Evolutionary conservation across 2,888 invertebrate genomes (phyloP).

Genomic region (Spisula solida): DNA sequence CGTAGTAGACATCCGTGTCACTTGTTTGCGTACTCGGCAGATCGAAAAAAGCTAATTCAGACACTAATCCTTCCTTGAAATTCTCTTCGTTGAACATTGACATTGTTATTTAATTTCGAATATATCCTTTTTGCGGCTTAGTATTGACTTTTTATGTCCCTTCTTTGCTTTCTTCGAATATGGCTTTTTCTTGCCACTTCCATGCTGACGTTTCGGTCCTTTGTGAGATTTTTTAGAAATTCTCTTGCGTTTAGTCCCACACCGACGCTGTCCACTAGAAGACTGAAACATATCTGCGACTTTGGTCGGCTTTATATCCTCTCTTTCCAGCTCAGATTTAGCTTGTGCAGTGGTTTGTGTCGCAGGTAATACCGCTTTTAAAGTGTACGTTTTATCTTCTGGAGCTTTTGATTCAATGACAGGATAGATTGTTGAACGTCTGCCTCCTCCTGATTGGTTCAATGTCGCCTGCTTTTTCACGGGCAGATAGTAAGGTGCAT

Average conservation of each 20-base stretch:
- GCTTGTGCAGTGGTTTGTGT: conserved; percentile 62
- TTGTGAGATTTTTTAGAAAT: conserved; percentile 5
- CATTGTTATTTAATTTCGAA: conserved; percentile 43
- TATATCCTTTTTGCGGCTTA: conserved; percentile 13
- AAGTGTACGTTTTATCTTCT: conserved; percentile 33
- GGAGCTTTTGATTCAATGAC: conserved; percentile 39
- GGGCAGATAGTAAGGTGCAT: too few relatives aligned
- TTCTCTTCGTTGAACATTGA: conserved; percentile 51
- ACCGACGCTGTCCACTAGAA: not conserved
- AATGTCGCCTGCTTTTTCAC: conserved; percentile 16
- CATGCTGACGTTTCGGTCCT: conserved; percentile 34
- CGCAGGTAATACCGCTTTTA: conserved; percentile 59
- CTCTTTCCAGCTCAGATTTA: conserved; percentile 53
- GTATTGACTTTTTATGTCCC: not conserved
- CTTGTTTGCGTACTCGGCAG: conserved; percentile 55
- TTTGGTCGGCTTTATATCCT: too few relatives aligned
- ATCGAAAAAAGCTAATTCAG: conserved; percentile 50
- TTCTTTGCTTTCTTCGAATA: not conserved
- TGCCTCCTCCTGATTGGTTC: conserved; percentile 53
- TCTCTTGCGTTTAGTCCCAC: conserved; percentile 39
- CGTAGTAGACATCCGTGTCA: conserved; percentile 44
- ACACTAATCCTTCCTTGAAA: conserved; percentile 40
- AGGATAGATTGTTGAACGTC: conserved; percentile 35
- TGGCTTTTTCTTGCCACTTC: conserved; percentile 36
- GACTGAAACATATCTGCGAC: conserved; percentile 50